A percentile compares a stretch with the other conserved stretches of the same genome.
Evolutionary conservation across 2,888 invertebrate species (phyloP).

Genomic region (Schizotus pectinicornis): DNA sequence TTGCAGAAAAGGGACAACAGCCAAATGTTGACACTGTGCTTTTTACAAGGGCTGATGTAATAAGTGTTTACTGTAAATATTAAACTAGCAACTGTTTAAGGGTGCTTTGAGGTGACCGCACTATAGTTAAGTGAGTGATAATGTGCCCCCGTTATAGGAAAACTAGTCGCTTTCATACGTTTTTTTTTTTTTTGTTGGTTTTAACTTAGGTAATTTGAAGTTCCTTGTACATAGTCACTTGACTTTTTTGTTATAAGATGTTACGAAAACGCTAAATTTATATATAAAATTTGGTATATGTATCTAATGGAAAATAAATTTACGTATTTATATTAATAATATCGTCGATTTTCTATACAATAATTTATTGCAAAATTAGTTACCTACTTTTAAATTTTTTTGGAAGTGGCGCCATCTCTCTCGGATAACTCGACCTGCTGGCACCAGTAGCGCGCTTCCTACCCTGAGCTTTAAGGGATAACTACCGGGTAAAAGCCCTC

Average conservation of each 20-base stretch:
- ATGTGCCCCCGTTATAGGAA: conserved; percentile 17
- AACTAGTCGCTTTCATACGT: conserved; percentile 28
- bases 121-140: neutral
- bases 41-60: too few relatives aligned
- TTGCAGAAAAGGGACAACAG: too few relatives aligned
- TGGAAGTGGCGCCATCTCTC: too few relatives aligned
- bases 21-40: too few relatives aligned
- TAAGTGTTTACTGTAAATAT: too few relatives aligned
- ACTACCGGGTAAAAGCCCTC: too few relatives aligned
- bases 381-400: too few relatives aligned
- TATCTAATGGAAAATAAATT: conserved; percentile 39
- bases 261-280: conserved; percentile 36
- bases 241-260: conserved; percentile 34
- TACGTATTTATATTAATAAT: conserved; percentile 34
- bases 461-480: too few relatives aligned
- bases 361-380: too few relatives aligned
- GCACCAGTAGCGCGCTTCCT: too few relatives aligned
- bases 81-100: neutral
- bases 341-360: neutral
- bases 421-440: too few relatives aligned
- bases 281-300: conserved; percentile 37
- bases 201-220: conserved; percentile 23
- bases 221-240: conserved; percentile 35
- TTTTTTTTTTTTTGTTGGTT: conserved; percentile 14
- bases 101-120: neutral